These are phyloP conservation scores for Automeris io DNA, from an alignment of 2,888 invertebrate genomes.

Conservation along the genomic window DNA sequence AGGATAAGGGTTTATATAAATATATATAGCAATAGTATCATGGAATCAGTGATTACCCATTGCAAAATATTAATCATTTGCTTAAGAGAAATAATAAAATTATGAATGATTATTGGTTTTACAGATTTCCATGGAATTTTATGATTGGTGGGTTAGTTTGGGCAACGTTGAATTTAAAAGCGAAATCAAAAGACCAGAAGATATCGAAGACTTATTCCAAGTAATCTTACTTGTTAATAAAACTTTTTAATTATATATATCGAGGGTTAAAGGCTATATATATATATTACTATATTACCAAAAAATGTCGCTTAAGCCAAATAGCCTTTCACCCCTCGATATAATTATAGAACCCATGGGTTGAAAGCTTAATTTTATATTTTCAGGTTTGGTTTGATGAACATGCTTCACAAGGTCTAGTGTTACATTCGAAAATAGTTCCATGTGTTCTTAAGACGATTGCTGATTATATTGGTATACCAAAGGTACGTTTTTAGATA, in stretches of 20 bases:
- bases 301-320: too few relatives aligned
- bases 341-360: too few relatives aligned
- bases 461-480: constrained; percentile 41
- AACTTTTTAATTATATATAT: not conserved
- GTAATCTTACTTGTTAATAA: constrained; percentile 28
- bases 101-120: constrained; percentile 12
- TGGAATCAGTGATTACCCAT: too few relatives aligned
- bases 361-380: too few relatives aligned
- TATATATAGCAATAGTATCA: too few relatives aligned
- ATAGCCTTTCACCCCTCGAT: too few relatives aligned
- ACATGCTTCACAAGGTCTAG: constrained; percentile 57
- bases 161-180: constrained; percentile 67
- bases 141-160: constrained; percentile 70
- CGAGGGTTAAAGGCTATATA: not conserved
- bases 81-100: too few relatives aligned
- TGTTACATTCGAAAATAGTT: constrained; percentile 57
- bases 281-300: not conserved
- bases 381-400: constrained; percentile 69
- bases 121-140: constrained; percentile 75
- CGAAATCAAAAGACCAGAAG: constrained; percentile 68
- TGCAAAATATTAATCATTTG: too few relatives aligned
- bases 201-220: constrained; percentile 75
- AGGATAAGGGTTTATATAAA: too few relatives aligned
- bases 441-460: constrained; percentile 60
- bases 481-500: constrained; percentile 32